A percentile compares a stretch with the other conserved stretches of the same genome.
These are phyloP conservation scores for Triplophysa rosa DNA, from an alignment of 2,113 vertebrate species.

Conservation along the genomic window DNA sequence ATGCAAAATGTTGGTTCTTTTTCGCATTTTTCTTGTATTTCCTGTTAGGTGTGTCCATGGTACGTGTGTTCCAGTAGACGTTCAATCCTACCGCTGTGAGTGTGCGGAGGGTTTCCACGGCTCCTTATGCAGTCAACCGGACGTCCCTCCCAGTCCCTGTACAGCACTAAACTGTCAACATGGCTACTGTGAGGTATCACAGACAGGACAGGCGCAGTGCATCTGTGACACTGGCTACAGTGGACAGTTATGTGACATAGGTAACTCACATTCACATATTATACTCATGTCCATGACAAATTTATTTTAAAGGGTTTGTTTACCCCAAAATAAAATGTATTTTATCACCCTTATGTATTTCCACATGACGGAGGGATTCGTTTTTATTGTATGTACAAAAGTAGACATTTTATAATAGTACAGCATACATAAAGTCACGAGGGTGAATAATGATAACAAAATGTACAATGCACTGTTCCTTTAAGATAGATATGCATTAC, in stretches of 20 bases:
- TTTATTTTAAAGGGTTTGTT: neutral
- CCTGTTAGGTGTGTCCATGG: conserved; percentile 87
- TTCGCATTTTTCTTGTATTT: neutral
- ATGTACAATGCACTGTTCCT: neutral
- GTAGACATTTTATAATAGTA: too few species aligned
- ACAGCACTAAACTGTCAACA: conserved; percentile 79
- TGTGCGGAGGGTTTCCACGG: conserved; percentile 90
- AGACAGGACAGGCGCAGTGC: conserved; percentile 80
- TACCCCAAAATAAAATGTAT: neutral
- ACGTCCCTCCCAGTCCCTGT: conserved; percentile 85
- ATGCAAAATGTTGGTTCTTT: too few species aligned
- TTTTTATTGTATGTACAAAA: too few species aligned
- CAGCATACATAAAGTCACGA: too few species aligned
- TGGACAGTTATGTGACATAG: conserved; percentile 88
- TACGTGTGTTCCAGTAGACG: conserved; percentile 86
- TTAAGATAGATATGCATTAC: neutral
- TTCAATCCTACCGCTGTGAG: conserved; percentile 94
- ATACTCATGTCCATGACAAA: neutral
- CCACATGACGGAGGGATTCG: too few species aligned
- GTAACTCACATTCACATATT: conserved; percentile 60
- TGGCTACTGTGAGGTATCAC: conserved; percentile 86
- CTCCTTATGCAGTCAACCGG: conserved; percentile 89
- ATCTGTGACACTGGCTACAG: conserved; percentile 88
- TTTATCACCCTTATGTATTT: too few species aligned
- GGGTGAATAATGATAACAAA: neutral